phyloP scores from a whole-genome alignment of 1,140 invertebrate species.

The Schmidtea mediterranea region DNA sequence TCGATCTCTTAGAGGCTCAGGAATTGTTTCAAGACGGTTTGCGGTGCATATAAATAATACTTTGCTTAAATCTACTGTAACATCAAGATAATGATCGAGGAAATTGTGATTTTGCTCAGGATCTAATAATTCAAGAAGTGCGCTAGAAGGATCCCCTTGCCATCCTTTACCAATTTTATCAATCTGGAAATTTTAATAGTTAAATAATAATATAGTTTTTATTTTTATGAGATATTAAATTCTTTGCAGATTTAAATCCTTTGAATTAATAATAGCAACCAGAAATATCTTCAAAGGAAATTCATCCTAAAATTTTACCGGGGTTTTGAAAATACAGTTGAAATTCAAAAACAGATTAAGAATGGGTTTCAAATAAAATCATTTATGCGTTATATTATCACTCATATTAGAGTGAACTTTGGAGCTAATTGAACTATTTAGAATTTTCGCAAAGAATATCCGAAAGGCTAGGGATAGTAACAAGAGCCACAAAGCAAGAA shows the following conservation, averaged over 20 bases:
- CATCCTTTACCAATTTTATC: constrained; percentile 51
- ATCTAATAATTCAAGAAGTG: constrained; percentile 73
- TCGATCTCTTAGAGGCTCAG: constrained; percentile 72
- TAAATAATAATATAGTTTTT: no score
- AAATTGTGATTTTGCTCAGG: constrained; percentile 95
- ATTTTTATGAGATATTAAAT: constrained; percentile 4
- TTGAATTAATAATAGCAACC: no score
- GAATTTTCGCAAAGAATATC: no score
- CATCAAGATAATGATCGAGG: constrained; percentile 87
- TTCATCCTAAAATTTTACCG: not conserved
- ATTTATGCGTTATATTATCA: no score
- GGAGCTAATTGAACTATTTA: no score
- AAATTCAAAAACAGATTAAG: no score
- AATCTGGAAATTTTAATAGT: no score
- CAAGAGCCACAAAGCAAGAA: no score
- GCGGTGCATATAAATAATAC: constrained; percentile 92
- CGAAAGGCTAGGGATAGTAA: no score
- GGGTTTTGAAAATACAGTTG: no score
- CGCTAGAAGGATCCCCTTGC: constrained; percentile 84
- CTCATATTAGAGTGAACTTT: no score
- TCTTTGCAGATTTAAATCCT: constrained; percentile 4
- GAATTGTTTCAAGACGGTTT: constrained; percentile 78
- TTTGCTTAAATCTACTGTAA: constrained; percentile 78
- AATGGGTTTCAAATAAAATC: no score
- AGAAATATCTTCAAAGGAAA: not conserved